Base-by-base conservation (phyloP, 2,888 invertebrate species). In the Chrysolina haemoptera region DNA sequence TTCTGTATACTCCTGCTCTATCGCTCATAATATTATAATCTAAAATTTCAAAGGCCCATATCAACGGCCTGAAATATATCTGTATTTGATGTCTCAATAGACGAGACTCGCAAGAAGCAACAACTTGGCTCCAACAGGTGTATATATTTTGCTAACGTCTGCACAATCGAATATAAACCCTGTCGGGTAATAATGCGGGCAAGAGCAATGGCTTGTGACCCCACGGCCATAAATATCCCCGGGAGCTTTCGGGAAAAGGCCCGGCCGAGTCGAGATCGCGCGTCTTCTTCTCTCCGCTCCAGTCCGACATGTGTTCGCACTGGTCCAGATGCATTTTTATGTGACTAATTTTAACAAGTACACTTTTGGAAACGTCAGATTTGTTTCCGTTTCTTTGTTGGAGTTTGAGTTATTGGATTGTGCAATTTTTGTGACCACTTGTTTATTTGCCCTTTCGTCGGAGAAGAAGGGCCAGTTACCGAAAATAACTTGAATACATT, bases 121-220 rank as follows among this genome's bases (percentile, higher is more conserved):
- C 82, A 83, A 82, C 83, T 82, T 82, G 84, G 83, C 83, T 85
- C 84, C 88, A 88, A 88, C 88, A 88, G 88, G 88, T 88, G 88
- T 87, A 88, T 88, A 87, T 87, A 87, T 88, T 87, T 86, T 85
- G 85, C 86, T 73, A 85, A 84, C 84, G 84, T 85, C 84, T 83
- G 83, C 85, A 87, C 87, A 87, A 86, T 87, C 86, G 86, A 85
- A 87, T 85, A 86, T 86, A 86, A 86, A 86, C 86, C 86, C 86
- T 84, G 86, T 86, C 86, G 86, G 87, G 85, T 88, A 88, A 88
- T 88, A 88, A 88, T 86, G 86, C 87, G 87, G 86, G 86, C 87
- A 86, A 86, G 86, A 88, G 87, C 87, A 88, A 88, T 87, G 87
- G 87, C 88, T 88, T 88, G 86, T 88, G 88, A 88, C 88, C 88